phyloP scores from a whole-genome alignment of 1,140 invertebrate genomes.

The Heliconius hermathena region DNA sequence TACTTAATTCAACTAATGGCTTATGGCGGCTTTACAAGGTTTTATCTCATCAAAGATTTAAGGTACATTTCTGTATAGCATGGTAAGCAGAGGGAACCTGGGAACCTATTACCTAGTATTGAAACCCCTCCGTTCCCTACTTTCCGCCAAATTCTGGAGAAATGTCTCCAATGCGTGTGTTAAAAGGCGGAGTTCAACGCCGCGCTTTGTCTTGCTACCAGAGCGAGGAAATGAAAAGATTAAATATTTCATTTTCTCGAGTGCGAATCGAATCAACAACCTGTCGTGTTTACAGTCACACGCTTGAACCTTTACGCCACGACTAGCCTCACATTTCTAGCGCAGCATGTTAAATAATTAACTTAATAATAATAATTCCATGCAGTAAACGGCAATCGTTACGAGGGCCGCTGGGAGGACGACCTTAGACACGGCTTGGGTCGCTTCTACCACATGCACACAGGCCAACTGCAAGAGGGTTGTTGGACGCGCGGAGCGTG shows the following conservation, averaged over 20 bases:
- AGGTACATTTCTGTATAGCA: not conserved
- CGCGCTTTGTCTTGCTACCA: too few relatives aligned
- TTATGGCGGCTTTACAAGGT: too few relatives aligned
- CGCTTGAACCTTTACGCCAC: not conserved
- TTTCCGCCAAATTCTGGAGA: not conserved
- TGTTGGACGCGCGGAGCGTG: slow-evolving; percentile 81
- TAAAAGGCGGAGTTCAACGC: not conserved
- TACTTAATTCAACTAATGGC: too few relatives aligned
- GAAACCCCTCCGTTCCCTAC: not conserved
- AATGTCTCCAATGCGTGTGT: too few relatives aligned
- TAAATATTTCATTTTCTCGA: too few relatives aligned
- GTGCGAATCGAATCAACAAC: too few relatives aligned
- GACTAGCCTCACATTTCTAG: not conserved
- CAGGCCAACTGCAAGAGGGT: slow-evolving; percentile 84
- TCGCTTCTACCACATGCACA: slow-evolving; percentile 83
- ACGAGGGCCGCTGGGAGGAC: slow-evolving; percentile 83
- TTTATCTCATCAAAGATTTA: too few relatives aligned
- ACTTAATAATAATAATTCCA: not conserved
- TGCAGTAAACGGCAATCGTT: slow-evolving; percentile 83
- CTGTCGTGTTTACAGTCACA: too few relatives aligned
- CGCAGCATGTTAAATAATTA: not conserved
- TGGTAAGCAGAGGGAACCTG: not conserved
- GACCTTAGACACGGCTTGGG: slow-evolving; percentile 83
- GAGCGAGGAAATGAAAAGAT: too few relatives aligned
- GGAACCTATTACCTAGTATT: not conserved